Evolutionary conservation across 1,140 invertebrate species (phyloP).

Genomic region (Zaprionus davidi): DNA sequence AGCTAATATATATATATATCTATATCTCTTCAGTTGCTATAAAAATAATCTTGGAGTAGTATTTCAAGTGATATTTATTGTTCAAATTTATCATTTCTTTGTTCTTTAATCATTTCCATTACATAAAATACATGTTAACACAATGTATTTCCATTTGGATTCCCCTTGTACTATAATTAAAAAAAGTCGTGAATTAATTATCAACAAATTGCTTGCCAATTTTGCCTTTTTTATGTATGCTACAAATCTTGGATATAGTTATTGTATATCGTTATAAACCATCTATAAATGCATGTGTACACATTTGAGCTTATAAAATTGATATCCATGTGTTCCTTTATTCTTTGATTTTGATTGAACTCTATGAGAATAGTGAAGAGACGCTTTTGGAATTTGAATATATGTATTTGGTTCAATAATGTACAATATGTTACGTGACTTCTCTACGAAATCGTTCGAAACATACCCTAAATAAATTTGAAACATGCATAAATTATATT

Average conservation of each 20-base stretch:
- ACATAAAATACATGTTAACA: slow-evolving; percentile 37
- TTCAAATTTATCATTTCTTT: slow-evolving; percentile 39
- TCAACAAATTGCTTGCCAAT: slow-evolving; percentile 40
- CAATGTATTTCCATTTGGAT: slow-evolving; percentile 11
- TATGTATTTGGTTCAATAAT: slow-evolving; percentile 9
- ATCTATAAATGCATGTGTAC: slow-evolving; percentile 32
- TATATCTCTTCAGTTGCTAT: neutral
- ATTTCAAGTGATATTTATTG: slow-evolving; percentile 53
- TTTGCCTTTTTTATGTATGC: slow-evolving; percentile 6
- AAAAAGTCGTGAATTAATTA: slow-evolving; percentile 27
- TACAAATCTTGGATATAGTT: slow-evolving; percentile 4
- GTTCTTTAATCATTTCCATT: slow-evolving; percentile 33
- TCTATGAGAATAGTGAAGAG: slow-evolving; percentile 3
- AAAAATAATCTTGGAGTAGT: neutral
- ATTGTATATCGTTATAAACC: slow-evolving; percentile 1
- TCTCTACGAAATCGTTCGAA: neutral
- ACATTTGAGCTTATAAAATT: slow-evolving; percentile 19
- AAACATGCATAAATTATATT: neutral
- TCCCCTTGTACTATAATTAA: neutral
- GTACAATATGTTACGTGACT: neutral
- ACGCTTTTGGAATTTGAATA: neutral
- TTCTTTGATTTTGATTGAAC: slow-evolving; percentile 33
- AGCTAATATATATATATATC: too few relatives aligned
- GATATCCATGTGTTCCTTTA: neutral
- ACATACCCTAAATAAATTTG: neutral